Evolutionary conservation across 2,113 vertebrate genomes (phyloP), one percentile per base, ranked within the genome.

Genomic region (Trachemys scripta): DNA sequence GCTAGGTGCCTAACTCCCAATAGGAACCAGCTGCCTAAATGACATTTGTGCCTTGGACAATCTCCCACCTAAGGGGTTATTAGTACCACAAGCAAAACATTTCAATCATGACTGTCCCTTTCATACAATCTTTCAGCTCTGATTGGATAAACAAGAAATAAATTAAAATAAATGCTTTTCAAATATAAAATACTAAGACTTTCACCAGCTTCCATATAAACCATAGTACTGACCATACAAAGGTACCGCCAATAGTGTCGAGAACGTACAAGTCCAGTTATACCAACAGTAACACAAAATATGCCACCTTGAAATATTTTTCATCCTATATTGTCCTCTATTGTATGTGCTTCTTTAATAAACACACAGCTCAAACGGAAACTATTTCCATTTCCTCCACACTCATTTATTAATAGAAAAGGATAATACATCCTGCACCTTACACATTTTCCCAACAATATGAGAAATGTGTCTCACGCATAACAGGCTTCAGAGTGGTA

Each of bases 341-440:
- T 10, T 88, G 49, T 51, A 57, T 62, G 80, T 84, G n/a, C 53
- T 84, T 78, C 53, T 93, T 88, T 62, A 93, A 78, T 59, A 89
- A 96, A 92, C 35, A 50, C 47, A 72, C 31, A 84, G 62, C 80
- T 93, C 75, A 88, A 92, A 90, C 31, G 59, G 90, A 94, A 92
- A 91, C 84, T 90, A 82, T 87, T 93, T 88, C 69, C 84, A 75
- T 85, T 95, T 90, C 69, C n/a, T 80, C 42, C 29, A 19, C 47
- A 87, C 80, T 75, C 76, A 84, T 2, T 81, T 85, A 72, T 88
- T 87, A 95, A 79, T 25, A 90, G 51, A 79, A 93, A 94, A 56
- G 80, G 8, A 7, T 59, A 65, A 62, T 3, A 29, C 14, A 38
- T 72, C 79, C 79, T 91, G 82, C 57, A 83, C 80, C 45, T 76